Evolutionary conservation across 2,888 invertebrate genomes (phyloP).

Genomic region (Caenorhabditis sp.): DNA sequence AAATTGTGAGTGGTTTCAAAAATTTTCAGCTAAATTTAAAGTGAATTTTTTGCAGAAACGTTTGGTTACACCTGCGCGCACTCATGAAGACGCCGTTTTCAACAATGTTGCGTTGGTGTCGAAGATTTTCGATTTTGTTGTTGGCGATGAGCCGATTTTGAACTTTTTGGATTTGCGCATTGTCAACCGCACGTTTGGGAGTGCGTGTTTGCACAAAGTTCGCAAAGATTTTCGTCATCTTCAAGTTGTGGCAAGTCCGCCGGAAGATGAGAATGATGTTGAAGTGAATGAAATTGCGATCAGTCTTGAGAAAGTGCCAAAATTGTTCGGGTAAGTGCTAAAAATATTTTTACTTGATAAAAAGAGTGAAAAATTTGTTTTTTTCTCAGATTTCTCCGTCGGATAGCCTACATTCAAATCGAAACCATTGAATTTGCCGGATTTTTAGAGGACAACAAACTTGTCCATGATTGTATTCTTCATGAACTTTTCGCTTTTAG

Average conservation of each 20-base stretch:
- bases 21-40: no score
- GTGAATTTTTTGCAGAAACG: background rate
- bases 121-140: background rate
- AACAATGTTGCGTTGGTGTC: background rate
- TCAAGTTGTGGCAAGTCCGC: slow-evolving; percentile 12
- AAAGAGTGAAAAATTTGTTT: background rate
- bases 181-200: background rate
- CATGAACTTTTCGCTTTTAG: background rate
- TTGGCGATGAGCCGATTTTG: background rate
- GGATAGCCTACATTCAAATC: background rate
- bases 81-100: background rate
- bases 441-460: slow-evolving; percentile 2
- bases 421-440: slow-evolving; percentile 8
- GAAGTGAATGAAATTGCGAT: background rate
- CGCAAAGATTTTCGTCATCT: slow-evolving; percentile 17
- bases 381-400: slow-evolving; percentile 1
- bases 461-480: slow-evolving; percentile 7
- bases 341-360: background rate
- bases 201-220: background rate
- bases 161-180: slow-evolving; percentile 1
- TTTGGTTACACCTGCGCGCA: background rate
- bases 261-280: slow-evolving; percentile 11
- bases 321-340: slow-evolving; percentile 3
- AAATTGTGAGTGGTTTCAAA: slow-evolving; percentile 14
- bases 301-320: background rate